Evolutionary conservation across 2,888 invertebrate genomes (phyloP).

Genomic region (Cristatella mucedo): DNA sequence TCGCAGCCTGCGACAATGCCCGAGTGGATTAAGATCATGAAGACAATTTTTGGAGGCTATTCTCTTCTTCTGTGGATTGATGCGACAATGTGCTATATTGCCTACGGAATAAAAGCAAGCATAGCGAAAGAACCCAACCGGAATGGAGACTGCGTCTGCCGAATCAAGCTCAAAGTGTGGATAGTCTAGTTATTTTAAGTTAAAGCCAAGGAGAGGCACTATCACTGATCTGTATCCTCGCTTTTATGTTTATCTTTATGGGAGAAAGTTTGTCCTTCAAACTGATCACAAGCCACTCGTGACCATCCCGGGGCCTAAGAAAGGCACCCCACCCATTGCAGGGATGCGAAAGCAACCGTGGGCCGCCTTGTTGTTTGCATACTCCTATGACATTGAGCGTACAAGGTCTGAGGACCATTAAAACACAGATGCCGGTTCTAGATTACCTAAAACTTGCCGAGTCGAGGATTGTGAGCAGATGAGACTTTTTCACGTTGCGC

Average conservation of each 20-base stretch:
- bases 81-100: too few species aligned
- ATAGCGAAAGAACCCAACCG: constrained; percentile 25
- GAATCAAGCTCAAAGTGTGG: too few species aligned
- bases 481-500: too few species aligned
- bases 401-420: constrained; percentile 17
- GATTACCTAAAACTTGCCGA: constrained; percentile 14
- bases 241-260: constrained; percentile 36
- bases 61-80: too few species aligned
- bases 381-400: constrained; percentile 26
- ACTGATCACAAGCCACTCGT: too few species aligned
- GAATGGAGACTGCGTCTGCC: constrained; percentile 29
- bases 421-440: constrained; percentile 27
- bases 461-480: not conserved
- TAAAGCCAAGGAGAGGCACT: constrained; percentile 35
- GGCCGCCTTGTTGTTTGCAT: constrained; percentile 23
- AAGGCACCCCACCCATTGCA: constrained; percentile 18
- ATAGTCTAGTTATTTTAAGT: too few species aligned
- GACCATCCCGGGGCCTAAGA: constrained; percentile 29
- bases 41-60: too few species aligned
- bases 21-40: too few species aligned
- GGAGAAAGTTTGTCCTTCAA: too few species aligned
- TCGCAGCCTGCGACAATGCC: constrained; percentile 12
- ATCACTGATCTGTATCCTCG: constrained; percentile 31
- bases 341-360: constrained; percentile 22
- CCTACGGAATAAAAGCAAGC: too few species aligned